A percentile compares a stretch with the other conserved stretches of the same genome.
Evolutionary conservation across 2,113 vertebrate species (phyloP).

Genomic region (Hippocampus mohnikei): DNA sequence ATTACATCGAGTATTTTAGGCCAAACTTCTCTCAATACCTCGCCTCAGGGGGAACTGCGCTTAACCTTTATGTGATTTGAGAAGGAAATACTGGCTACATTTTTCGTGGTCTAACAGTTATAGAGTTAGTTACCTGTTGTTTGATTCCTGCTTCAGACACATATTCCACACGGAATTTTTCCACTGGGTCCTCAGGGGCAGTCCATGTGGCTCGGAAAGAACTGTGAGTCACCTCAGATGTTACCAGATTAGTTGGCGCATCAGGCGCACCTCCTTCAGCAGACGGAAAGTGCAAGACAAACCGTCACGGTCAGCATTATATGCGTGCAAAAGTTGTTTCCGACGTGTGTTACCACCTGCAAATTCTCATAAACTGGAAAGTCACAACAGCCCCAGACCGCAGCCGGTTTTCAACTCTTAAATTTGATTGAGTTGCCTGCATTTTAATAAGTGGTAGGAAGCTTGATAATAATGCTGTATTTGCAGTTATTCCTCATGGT

Average conservation of each 20-base stretch:
- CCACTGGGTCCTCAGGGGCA: slow-evolving; percentile 82
- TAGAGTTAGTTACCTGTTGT: slow-evolving; percentile 73
- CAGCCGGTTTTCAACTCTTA: slow-evolving; percentile 23
- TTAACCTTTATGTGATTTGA: not conserved
- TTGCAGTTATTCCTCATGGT: slow-evolving; percentile 15
- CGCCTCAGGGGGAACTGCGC: not conserved
- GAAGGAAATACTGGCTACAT: not conserved
- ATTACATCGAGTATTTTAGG: not conserved
- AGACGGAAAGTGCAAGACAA: not conserved
- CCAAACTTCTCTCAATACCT: slow-evolving; percentile 5
- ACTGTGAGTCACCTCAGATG: slow-evolving; percentile 86
- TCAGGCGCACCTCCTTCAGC: slow-evolving; percentile 57
- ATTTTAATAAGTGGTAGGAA: not conserved
- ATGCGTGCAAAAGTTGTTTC: not conserved
- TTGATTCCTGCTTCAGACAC: slow-evolving; percentile 77
- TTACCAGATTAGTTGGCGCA: slow-evolving; percentile 84
- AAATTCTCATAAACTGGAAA: slow-evolving; percentile 9
- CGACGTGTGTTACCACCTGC: not conserved
- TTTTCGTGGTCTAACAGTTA: not conserved
- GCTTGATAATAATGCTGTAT: slow-evolving; percentile 14
- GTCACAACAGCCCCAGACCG: slow-evolving; percentile 6
- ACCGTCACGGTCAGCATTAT: not conserved
- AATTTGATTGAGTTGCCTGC: slow-evolving; percentile 10
- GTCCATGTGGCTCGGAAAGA: slow-evolving; percentile 90
- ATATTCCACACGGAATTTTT: slow-evolving; percentile 90